Evolutionary conservation across 2,797 vertebrate species (phyloP).

Genomic region (Phataginus tricuspis): DNA sequence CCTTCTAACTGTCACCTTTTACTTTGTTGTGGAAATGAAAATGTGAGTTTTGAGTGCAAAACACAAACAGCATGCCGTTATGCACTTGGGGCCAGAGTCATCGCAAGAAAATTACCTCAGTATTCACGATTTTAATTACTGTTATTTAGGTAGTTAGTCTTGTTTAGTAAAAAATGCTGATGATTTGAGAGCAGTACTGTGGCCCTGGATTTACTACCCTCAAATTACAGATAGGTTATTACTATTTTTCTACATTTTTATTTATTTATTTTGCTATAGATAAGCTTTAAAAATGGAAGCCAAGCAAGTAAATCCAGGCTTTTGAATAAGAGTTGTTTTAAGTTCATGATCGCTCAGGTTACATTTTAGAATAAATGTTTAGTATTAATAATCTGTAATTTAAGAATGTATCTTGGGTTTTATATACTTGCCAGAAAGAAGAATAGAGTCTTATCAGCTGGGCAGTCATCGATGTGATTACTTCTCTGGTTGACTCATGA

Average conservation of each 20-base stretch:
- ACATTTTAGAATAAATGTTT: constrained; percentile 50
- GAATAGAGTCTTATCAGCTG: constrained; percentile 11
- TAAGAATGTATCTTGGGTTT: background rate
- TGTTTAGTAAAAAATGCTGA: background rate
- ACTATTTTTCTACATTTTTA: background rate
- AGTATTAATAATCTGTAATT: constrained; percentile 41
- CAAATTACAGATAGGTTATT: constrained; percentile 57
- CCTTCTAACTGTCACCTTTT: constrained; percentile 64
- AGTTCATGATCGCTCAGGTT: constrained; percentile 52
- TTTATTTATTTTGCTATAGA: constrained; percentile 39
- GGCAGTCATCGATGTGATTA: background rate
- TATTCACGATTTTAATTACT: constrained; percentile 19
- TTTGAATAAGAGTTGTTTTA: constrained; percentile 62
- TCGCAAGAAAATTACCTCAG: background rate
- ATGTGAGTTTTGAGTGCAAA: constrained; percentile 52
- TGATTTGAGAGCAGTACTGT: background rate
- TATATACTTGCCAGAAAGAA: background rate
- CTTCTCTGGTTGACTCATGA: background rate
- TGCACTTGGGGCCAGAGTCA: background rate
- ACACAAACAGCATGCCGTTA: background rate
- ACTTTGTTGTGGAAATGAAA: constrained; percentile 62
- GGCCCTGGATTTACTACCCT: constrained; percentile 2
- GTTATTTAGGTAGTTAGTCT: background rate
- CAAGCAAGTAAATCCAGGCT: constrained; percentile 44
- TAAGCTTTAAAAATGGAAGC: constrained; percentile 11